A percentile compares a stretch with the other conserved stretches of the same genome.
Conservation (phyloP, 2,888 invertebrate genomes). For the Entomobrya proxima region DNA sequence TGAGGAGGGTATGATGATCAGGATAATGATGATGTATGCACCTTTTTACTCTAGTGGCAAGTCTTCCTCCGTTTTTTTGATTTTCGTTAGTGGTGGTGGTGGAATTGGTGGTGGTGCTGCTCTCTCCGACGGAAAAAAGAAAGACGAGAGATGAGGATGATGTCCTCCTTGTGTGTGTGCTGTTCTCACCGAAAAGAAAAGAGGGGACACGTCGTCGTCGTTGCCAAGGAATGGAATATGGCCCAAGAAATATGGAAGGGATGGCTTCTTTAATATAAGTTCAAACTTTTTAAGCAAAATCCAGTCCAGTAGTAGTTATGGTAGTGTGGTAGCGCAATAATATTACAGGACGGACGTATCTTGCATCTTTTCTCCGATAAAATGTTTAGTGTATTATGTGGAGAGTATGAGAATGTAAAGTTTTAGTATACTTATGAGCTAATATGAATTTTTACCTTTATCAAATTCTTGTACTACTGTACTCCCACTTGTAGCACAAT, state of each 20-base stretch:
- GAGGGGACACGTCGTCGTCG: conserved; percentile 50
- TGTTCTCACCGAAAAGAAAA: conserved; percentile 44
- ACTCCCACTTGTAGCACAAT: conserved; percentile 56
- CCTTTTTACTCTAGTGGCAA: conserved; percentile 35
- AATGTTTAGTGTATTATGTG: no score
- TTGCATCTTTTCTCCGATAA: no score
- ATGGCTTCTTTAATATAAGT: conserved; percentile 46
- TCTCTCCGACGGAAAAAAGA: no score
- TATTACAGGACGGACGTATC: no score
- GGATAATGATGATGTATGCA: conserved; percentile 51
- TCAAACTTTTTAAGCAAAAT: background rate
- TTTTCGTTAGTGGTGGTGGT: conserved; percentile 41
- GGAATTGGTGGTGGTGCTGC: conserved; percentile 19
- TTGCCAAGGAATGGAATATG: conserved; percentile 51
- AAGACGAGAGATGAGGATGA: conserved; percentile 34
- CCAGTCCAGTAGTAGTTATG: no score
- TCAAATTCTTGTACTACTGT: background rate
- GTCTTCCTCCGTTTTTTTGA: conserved; percentile 14
- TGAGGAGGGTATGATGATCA: conserved; percentile 20
- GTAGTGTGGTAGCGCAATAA: no score
- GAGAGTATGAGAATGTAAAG: no score
- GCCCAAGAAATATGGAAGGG: conserved; percentile 59
- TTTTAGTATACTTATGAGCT: background rate
- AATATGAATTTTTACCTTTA: background rate
- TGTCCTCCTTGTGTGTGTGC: conserved; percentile 31